Percentiles rank a stretch among this genome's conserved stretches.
phyloP scores from a whole-genome alignment of 2,113 vertebrate genomes.

The Tursiops truncatus region DNA sequence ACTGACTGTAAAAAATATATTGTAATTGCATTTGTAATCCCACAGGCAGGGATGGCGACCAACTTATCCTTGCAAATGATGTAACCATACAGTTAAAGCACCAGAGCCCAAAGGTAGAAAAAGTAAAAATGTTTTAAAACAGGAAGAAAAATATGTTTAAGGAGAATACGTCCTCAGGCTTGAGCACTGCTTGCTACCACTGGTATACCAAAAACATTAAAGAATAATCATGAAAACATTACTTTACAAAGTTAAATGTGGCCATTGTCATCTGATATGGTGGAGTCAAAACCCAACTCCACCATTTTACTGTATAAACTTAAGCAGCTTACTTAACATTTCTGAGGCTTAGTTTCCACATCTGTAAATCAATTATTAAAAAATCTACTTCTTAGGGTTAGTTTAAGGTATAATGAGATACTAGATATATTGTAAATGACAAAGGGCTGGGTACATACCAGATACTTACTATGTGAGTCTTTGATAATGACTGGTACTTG shows the following conservation, averaged over 20 bases:
- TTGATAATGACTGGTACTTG: not conserved
- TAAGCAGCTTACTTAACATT: slow-evolving; percentile 15
- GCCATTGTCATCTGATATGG: not conserved
- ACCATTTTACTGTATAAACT: not conserved
- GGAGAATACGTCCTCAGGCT: not conserved
- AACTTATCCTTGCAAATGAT: slow-evolving; percentile 49
- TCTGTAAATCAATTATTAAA: not conserved
- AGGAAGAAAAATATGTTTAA: not conserved
- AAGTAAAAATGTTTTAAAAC: slow-evolving; percentile 37
- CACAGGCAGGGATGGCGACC: not conserved
- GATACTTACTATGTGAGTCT: slow-evolving; percentile 9
- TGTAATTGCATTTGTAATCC: slow-evolving; percentile 25
- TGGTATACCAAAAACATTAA: not conserved
- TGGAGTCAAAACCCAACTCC: not conserved
- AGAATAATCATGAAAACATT: slow-evolving; percentile 3
- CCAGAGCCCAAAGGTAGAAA: slow-evolving; percentile 5
- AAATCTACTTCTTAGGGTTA: not conserved
- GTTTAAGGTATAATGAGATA: not conserved
- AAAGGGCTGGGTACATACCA: not conserved
- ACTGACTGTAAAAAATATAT: not conserved
- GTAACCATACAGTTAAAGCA: slow-evolving; percentile 9
- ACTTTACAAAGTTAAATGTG: slow-evolving; percentile 26
- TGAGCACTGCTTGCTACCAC: not conserved
- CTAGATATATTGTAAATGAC: not conserved
- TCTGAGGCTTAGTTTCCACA: not conserved